Conservation (phyloP, 92 coral and sea anemone genomes). For the Epizoanthus illoricatus region DNA sequence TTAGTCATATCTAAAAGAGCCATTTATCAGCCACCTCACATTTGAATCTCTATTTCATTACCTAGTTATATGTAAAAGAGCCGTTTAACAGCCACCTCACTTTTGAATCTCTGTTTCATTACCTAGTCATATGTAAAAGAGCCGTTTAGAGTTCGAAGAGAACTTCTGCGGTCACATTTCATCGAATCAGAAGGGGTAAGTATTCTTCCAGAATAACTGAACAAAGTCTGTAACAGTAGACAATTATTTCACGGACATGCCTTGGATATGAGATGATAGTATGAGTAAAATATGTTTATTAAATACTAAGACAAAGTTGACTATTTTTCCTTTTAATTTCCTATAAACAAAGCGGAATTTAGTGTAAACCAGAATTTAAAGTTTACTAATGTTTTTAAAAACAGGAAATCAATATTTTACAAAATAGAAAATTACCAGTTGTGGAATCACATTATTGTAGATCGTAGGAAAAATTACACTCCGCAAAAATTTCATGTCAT, state of each 20-base stretch:
- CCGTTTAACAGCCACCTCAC: constrained; percentile 59
- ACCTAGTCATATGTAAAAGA: constrained; percentile 90
- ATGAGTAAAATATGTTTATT: too few relatives aligned
- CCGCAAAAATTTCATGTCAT: neutral
- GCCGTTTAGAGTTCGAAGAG: constrained; percentile 87
- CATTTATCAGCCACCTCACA: constrained; percentile 47
- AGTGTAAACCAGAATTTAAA: too few relatives aligned
- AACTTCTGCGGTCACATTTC: constrained; percentile 74
- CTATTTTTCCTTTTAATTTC: too few relatives aligned
- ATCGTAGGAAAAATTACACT: neutral
- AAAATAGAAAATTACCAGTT: too few relatives aligned
- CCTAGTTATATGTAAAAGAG: constrained; percentile 89
- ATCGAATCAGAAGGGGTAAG: constrained; percentile 93
- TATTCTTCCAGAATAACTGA: neutral
- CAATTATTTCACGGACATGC: too few relatives aligned
- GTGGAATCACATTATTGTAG: too few relatives aligned
- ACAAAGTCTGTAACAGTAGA: neutral
- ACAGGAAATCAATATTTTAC: too few relatives aligned
- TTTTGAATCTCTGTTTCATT: constrained; percentile 15
- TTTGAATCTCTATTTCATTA: constrained; percentile 18
- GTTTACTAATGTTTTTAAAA: too few relatives aligned
- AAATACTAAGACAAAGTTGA: too few relatives aligned
- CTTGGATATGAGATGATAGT: too few relatives aligned
- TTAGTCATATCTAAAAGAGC: constrained; percentile 94
- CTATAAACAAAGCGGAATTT: too few relatives aligned